A percentile compares a stretch with the other conserved stretches of the same genome.
Conservation (phyloP, 1,140 invertebrate genomes). For the Phymastichus coffea region DNA sequence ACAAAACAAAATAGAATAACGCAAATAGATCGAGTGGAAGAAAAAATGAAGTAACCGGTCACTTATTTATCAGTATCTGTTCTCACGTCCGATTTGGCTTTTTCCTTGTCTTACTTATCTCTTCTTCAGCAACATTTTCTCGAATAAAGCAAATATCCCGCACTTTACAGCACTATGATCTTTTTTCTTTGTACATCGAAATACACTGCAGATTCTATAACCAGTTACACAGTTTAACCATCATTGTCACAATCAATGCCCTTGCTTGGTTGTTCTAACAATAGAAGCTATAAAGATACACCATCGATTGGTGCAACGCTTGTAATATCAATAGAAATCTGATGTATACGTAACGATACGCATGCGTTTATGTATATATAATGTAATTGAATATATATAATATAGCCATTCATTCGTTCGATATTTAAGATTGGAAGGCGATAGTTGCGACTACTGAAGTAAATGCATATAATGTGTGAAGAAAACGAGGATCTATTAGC, state of each 20-base stretch:
- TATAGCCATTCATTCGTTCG: conserved; percentile 14
- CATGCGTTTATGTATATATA: conserved; percentile 19
- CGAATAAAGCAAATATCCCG: too few relatives aligned
- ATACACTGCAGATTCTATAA: background rate
- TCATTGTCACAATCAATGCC: conserved; percentile 15
- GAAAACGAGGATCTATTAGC: conserved; percentile 32
- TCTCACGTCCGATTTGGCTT: too few relatives aligned
- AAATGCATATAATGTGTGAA: conserved; percentile 43
- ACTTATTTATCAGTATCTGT: too few relatives aligned
- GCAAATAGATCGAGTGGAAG: conserved; percentile 35
- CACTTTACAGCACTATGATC: too few relatives aligned
- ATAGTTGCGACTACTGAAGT: conserved; percentile 50
- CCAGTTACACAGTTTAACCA: background rate
- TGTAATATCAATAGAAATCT: conserved; percentile 39
- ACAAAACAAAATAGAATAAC: conserved; percentile 32
- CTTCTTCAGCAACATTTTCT: too few relatives aligned
- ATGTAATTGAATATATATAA: conserved; percentile 25
- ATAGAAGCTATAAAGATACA: conserved; percentile 30
- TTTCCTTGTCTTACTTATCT: too few relatives aligned
- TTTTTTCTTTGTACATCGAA: background rate
- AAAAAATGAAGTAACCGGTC: conserved; percentile 33
- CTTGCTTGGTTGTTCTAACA: conserved; percentile 21
- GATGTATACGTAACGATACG: conserved; percentile 30
- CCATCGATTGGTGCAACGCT: conserved; percentile 35
- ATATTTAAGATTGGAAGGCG: conserved; percentile 46